Base-by-base conservation (phyloP, 2,113 vertebrate species). In the Saguinus midas region DNA sequence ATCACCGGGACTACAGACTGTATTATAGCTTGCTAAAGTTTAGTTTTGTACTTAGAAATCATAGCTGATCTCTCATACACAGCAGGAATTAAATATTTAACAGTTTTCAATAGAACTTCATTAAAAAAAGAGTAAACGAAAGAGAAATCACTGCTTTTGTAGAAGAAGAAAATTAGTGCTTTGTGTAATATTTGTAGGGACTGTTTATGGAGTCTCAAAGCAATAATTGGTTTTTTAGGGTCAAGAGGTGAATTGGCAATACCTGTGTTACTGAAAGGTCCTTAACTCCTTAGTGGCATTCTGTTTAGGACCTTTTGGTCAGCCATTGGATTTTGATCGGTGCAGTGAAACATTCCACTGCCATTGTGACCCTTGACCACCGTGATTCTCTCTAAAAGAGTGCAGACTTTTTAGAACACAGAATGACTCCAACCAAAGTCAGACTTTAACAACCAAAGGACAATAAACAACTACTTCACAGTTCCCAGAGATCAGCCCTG, bases 321-420 rank as follows among this genome's bases (percentile, higher is more conserved):
- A 1, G 80, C 0, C n/a, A 12, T 1, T 0, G 73, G 50, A 45
- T 12, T 40, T 14, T 2, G 48, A 86, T 58, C 35, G 50, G 35
- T 20, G 61, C 13, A 2, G 25, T 1, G 40, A 1, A 45, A 0
- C 57, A 5, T 23, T 40, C 32, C n/a, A 0, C 37, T 91, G 3
- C 83, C 25, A 55, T 0, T 37, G 11, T 2, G 8, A 29, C 11
- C 0, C 14, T 18, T 2, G 10, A 3, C 35, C 35, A 16, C 11
- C 1, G 2, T 6, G n/a, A 64, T 90, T 8, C 0, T 17, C 78
- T 8, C 70, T 50, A 20, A 23, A 43, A 50, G 50, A 80, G 32
- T 6, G 87, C 93, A 87, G 93, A 23, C 40, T 40, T 75, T 21
- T 70, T 12, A 72, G 78, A 97, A 29, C 48, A 87, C 68, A 92